A percentile compares a stretch with the other conserved stretches of the same genome.
Evolutionary conservation across 1,140 invertebrate genomes (phyloP).

Genomic region (Drosophila micromelanica): DNA sequence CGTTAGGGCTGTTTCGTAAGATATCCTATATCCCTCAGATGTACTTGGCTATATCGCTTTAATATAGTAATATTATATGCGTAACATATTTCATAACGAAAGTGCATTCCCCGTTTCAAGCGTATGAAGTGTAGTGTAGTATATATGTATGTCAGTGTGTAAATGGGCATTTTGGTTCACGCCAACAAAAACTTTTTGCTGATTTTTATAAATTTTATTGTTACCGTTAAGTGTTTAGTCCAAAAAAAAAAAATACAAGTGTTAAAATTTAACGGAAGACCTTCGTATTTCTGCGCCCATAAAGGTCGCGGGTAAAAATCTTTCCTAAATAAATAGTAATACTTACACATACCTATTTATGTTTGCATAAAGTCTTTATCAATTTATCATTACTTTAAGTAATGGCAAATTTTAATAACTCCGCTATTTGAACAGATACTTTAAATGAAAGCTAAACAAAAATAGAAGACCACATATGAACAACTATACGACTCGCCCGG

Average conservation of each 20-base stretch:
- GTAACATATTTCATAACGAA: background rate
- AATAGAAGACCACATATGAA: no score
- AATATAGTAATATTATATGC: no score
- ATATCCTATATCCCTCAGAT: no score
- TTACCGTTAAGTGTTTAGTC: background rate
- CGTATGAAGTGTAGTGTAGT: background rate
- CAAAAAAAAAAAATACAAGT: constrained; percentile 4
- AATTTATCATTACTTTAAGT: no score
- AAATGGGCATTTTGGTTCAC: constrained; percentile 14
- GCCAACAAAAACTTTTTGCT: constrained; percentile 44
- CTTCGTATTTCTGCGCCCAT: background rate
- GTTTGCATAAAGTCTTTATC: no score
- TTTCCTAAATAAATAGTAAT: background rate
- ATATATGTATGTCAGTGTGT: background rate
- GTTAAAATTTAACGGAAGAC: background rate
- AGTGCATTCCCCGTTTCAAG: background rate
- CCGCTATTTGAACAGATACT: no score
- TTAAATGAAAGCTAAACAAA: no score
- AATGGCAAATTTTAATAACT: no score
- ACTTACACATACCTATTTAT: no score
- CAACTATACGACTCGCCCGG: no score
- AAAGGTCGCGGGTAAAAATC: background rate
- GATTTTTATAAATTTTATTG: constrained; percentile 32
- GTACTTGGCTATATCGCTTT: no score
- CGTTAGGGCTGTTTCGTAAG: no score